Evolutionary conservation across 2,113 vertebrate genomes (phyloP).

Genomic region (Clarias batrachus): DNA sequence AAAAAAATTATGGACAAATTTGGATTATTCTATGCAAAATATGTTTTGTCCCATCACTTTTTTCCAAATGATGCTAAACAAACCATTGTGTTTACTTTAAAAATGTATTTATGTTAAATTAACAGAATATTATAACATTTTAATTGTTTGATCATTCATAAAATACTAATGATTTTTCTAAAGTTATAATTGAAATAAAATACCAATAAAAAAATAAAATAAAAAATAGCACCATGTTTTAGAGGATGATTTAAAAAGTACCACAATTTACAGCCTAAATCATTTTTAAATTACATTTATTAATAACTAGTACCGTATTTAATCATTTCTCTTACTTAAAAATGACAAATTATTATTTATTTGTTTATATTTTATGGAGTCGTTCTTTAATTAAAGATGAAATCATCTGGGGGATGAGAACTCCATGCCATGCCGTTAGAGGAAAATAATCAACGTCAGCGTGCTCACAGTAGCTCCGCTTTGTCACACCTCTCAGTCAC

Average conservation of each 20-base stretch:
- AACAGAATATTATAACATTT: not conserved
- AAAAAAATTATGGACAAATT: not conserved
- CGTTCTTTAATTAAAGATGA: not conserved
- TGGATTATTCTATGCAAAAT: not conserved
- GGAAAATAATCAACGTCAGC: not conserved
- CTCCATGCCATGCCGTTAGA: not conserved
- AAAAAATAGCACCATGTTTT: not conserved
- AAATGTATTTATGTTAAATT: not conserved
- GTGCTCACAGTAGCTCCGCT: not conserved
- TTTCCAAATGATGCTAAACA: too few relatives aligned
- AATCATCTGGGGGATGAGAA: not conserved
- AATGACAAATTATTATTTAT: not conserved
- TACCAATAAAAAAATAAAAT: too few relatives aligned
- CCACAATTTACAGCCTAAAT: too few relatives aligned
- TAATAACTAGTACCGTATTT: not conserved
- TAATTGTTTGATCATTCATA: not conserved
- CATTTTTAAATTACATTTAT: too few relatives aligned
- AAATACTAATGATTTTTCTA: not conserved
- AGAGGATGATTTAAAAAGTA: not conserved
- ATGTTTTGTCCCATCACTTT: not conserved
- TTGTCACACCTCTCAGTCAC: too few relatives aligned
- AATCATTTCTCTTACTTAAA: not conserved
- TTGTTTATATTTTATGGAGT: not conserved
- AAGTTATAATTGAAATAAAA: not conserved
- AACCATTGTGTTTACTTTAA: not conserved